These are phyloP conservation scores for Andricus curvator DNA, from an alignment of 2,888 invertebrate species.

Conservation along the genomic window DNA sequence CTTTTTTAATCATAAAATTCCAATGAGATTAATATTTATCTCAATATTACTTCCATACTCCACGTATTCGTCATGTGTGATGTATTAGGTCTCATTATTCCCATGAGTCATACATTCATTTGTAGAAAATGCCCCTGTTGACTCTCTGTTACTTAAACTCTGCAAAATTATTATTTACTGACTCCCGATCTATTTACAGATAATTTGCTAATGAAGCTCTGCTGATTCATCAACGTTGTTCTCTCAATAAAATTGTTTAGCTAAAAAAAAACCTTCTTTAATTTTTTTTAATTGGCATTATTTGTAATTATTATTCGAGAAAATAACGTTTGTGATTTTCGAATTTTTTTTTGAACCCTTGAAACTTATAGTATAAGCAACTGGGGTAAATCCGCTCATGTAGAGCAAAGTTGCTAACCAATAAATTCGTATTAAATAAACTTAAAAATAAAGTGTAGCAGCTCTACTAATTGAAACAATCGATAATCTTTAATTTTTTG, in stretches of 20 bases:
- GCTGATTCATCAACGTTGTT: not conserved
- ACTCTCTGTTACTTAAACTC: not conserved
- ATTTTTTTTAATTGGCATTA: too few relatives aligned
- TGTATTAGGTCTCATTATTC: not conserved
- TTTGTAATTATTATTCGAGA: too few relatives aligned
- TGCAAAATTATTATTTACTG: slow-evolving; percentile 17
- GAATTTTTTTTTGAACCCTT: too few relatives aligned
- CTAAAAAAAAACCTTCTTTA: not conserved
- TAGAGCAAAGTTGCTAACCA: too few relatives aligned
- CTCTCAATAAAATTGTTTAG: not conserved
- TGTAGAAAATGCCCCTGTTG: not conserved
- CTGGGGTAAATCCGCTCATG: too few relatives aligned
- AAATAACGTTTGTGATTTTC: too few relatives aligned
- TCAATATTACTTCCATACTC: not conserved
- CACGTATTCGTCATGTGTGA: not conserved
- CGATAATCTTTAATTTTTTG: too few relatives aligned
- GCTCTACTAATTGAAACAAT: too few relatives aligned
- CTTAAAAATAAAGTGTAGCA: too few relatives aligned
- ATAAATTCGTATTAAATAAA: too few relatives aligned
- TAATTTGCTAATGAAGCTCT: not conserved
- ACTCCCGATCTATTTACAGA: slow-evolving; percentile 18
- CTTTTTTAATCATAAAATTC: not conserved
- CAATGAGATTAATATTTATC: not conserved
- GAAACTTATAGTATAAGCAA: too few relatives aligned
- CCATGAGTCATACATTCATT: slow-evolving; percentile 20